Base-by-base conservation (phyloP, 2,113 vertebrate species). In the Pycnonotus jocosus region DNA sequence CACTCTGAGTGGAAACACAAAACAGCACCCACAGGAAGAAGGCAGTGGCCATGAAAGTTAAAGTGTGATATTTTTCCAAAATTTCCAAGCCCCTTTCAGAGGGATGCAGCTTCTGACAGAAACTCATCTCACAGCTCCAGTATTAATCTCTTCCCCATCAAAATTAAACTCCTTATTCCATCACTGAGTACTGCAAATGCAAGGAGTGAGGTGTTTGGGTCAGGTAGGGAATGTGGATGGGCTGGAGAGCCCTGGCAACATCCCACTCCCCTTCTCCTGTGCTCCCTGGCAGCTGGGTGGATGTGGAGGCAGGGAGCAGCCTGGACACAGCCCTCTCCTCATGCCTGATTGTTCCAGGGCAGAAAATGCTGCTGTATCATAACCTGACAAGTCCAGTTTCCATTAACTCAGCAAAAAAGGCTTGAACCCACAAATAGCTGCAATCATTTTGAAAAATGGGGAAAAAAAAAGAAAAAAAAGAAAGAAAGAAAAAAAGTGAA, bases 21-120 rank as follows among this genome's bases (percentile, higher is more conserved):
- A 80, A 15, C 1, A 47, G 56, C 22, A 72, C 33, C 37, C 30
- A 11, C 1, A 15, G 51, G 30, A 78, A 25, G 51, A 54, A 44
- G 1, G 47, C 30, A 70, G 68, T 2, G 2, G 9, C 7, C 47
- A 40, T 2, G n/a, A 12, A 72, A 53, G 42, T 12, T 9, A 2
- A n/a, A 8, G 10, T 9, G 12, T 12, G 48, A 13, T 37, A 15
- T 7, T 10, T 25, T 45, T 5, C 51, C 15, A 12, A 6, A 0
- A 47, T 4, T 65, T 24, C 44, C 56, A 57, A 51, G 17, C 9
- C 10, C 51, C 50, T 45, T 38, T 30, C n/a, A 81, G 44, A 38
- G 28, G 10, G 12, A 60, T 24, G 48, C 11, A 73, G 27, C 23
- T 80, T 60, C 87, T 78, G 8, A 28, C 35, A 85, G 33, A 65